Evolutionary conservation across 2,113 vertebrate species (phyloP).

Genomic region (Artemisiospiza belli): DNA sequence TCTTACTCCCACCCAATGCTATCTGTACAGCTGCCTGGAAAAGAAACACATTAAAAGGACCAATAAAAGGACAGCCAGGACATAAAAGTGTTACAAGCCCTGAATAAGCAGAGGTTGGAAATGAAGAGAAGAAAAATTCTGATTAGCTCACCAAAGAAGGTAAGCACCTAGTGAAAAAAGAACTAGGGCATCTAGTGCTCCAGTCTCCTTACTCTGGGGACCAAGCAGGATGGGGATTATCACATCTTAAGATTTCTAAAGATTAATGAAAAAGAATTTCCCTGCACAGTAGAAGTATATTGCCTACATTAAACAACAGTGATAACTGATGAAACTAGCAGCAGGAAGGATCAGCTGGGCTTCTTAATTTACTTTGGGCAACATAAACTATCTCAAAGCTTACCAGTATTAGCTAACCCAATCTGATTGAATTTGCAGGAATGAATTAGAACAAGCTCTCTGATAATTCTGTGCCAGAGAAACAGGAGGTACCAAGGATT

Average conservation of each 20-base stretch:
- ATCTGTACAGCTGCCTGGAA: slow-evolving; percentile 4
- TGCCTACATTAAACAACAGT: neutral
- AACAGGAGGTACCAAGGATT: neutral
- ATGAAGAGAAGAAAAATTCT: neutral
- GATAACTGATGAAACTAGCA: neutral
- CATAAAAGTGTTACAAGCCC: neutral
- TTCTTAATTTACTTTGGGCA: neutral
- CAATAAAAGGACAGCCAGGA: neutral
- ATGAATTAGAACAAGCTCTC: neutral
- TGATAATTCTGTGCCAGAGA: neutral
- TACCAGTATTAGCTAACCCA: neutral
- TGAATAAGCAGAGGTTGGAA: slow-evolving; percentile 7
- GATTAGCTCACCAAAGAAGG: neutral
- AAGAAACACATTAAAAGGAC: neutral
- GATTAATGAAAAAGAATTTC: neutral
- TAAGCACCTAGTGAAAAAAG: neutral
- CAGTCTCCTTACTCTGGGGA: neutral
- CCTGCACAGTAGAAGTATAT: neutral
- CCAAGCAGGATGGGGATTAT: neutral
- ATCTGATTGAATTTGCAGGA: neutral
- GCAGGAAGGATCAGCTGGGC: neutral
- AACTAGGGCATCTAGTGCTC: neutral
- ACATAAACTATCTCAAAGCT: neutral
- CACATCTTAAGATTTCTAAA: neutral
- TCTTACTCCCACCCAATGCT: neutral